Conservation (phyloP, 2,113 vertebrate species). For the Pedionomus torquatus region DNA sequence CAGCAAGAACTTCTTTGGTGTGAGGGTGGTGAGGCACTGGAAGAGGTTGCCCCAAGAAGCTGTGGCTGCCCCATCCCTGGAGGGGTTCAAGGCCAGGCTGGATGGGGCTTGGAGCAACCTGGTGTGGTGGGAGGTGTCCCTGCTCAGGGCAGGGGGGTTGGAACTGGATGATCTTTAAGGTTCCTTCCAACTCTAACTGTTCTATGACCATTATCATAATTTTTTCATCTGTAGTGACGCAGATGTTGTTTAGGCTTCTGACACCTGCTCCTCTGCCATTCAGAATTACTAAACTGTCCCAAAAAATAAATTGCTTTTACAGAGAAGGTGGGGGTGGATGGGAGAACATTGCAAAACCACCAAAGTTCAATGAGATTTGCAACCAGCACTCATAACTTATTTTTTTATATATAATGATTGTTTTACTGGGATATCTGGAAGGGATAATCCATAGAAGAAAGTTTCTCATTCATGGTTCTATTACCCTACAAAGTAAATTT, state of each 20-base stretch:
- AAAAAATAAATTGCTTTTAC: not conserved
- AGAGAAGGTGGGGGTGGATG: not conserved
- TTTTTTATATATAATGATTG: not conserved
- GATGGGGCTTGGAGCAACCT: too few species aligned
- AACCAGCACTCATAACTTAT: not conserved
- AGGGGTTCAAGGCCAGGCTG: too few species aligned
- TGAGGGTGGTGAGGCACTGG: too few species aligned
- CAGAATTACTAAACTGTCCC: not conserved
- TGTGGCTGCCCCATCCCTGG: too few species aligned
- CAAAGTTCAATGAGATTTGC: conserved; percentile 16
- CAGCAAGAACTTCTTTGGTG: too few species aligned
- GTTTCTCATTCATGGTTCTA: conserved; percentile 50
- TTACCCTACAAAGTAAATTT: conserved; percentile 54
- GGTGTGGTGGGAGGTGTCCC: too few species aligned
- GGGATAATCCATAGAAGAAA: conserved; percentile 42
- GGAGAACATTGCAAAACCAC: not conserved
- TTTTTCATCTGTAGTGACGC: not conserved
- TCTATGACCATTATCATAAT: too few species aligned
- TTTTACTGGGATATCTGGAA: conserved; percentile 10
- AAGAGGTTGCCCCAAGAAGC: too few species aligned
- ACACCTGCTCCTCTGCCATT: conserved; percentile 15
- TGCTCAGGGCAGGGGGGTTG: too few species aligned
- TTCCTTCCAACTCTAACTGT: too few species aligned
- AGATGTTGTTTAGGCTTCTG: not conserved
- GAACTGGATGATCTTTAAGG: too few species aligned